Evolutionary conservation across 1,140 invertebrate genomes (phyloP), one percentile per base, ranked within the genome.

Genomic region (Drosophila pachea): DNA sequence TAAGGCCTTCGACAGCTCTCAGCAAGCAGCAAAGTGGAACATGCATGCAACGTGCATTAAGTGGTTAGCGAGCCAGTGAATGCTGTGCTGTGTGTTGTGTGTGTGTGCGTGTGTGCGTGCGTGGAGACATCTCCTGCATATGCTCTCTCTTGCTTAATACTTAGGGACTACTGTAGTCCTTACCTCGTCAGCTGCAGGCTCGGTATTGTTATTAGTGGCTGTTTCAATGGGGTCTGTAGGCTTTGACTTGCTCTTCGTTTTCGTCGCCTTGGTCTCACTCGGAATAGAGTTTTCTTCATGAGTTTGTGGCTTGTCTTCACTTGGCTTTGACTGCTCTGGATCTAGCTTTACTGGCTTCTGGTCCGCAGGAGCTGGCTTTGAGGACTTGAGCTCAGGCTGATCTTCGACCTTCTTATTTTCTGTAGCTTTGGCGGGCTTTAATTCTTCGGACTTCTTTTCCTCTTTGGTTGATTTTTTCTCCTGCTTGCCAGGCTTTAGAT

Each of bases 121-220:
- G 38, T 2, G 16, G 8, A 22, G 11, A 29, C 7, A 49, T 42
- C 35, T 22, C 3, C 22, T 22, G 22, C 22, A 3, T 2, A 22
- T 22, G 22, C 1, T 1, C 22, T n/a, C n/a, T n/a, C n/a, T n/a
- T n/a, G 22, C 22, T 22, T 2, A 3, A 22, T 22, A 22, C 22
- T 22, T 22, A 22, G 22, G 22, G 22, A 22, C 22, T 22, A 22
- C 22, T 22, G 22, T 35, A 2, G 42, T 47, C 36, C 48, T 67
- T 61, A 67, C 64, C 64, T 67, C 38, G 43, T 59, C 11, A 58
- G 75, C 47, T 47, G 72, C 53, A 35, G 35, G 53, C 8, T 7
- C 29, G 2, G 32, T 1, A 61, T 45, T 22, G n/a, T 61, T 67
- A 36, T 43, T 52, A 6, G n/a, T 7, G 33, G 4, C 33, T 29